phyloP scores from a whole-genome alignment of 2,888 invertebrate genomes.

The Watsonalla cultraria region DNA sequence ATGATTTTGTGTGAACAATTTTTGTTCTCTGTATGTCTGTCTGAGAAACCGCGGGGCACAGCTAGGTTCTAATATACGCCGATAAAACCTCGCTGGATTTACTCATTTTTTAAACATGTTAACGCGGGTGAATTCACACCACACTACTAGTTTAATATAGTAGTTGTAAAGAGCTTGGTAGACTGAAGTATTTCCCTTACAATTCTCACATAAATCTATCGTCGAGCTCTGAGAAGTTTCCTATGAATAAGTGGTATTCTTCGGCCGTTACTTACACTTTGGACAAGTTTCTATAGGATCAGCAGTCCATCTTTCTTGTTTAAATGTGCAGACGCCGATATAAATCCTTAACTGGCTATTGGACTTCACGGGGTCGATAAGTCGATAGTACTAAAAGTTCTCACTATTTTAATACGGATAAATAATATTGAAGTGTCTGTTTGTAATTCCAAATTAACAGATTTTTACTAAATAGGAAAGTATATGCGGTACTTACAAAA shows the following conservation, averaged over 20 bases:
- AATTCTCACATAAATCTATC: constrained; percentile 11
- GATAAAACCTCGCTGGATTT: too few relatives aligned
- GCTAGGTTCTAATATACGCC: too few relatives aligned
- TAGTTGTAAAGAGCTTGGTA: background rate
- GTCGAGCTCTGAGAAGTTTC: background rate
- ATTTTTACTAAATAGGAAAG: too few relatives aligned
- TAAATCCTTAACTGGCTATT: constrained; percentile 8
- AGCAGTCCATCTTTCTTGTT: constrained; percentile 13
- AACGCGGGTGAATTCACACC: too few relatives aligned
- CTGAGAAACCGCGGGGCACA: too few relatives aligned
- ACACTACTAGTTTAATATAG: too few relatives aligned
- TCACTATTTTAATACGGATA: background rate
- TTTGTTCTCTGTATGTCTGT: too few relatives aligned
- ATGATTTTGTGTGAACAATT: too few relatives aligned
- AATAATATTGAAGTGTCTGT: too few relatives aligned
- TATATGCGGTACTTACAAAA: too few relatives aligned
- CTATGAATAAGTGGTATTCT: background rate
- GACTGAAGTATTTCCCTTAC: background rate
- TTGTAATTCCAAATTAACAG: too few relatives aligned
- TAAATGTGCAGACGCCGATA: constrained; percentile 10
- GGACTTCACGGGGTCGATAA: background rate
- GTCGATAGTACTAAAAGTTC: background rate
- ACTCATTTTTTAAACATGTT: too few relatives aligned
- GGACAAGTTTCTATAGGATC: background rate
- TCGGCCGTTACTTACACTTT: background rate